These are phyloP conservation scores for Andrena trimmerana DNA, from an alignment of 2,888 invertebrate genomes.

Conservation along the genomic window DNA sequence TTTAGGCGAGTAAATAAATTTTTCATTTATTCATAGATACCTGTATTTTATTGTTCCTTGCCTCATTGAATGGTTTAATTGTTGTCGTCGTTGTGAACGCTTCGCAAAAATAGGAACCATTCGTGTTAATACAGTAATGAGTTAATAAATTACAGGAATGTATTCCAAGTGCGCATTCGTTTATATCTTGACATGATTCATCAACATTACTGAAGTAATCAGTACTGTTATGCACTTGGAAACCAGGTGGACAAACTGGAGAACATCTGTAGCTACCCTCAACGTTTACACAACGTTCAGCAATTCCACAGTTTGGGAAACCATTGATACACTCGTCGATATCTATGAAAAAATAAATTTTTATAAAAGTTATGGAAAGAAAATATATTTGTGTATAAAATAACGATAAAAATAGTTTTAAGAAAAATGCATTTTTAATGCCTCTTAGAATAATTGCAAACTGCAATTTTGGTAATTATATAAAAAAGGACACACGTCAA, in stretches of 20 bases:
- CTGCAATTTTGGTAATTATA: no score
- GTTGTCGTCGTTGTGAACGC: constrained; percentile 24
- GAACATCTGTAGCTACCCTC: constrained; percentile 74
- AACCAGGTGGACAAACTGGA: constrained; percentile 74
- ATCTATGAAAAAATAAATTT: constrained; percentile 54
- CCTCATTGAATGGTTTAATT: constrained; percentile 12
- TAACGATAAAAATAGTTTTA: no score
- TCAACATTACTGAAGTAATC: not conserved
- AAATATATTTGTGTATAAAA: no score
- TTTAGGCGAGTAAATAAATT: not conserved
- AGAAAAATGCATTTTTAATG: no score
- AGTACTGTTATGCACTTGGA: constrained; percentile 29
- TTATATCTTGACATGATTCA: constrained; percentile 87
- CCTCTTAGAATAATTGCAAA: no score
- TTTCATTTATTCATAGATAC: constrained; percentile 26
- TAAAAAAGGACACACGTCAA: no score
- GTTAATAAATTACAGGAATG: constrained; percentile 86
- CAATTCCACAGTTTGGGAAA: constrained; percentile 78
- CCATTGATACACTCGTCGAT: constrained; percentile 72
- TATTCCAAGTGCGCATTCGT: constrained; percentile 90
- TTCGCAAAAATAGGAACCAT: constrained; percentile 75
- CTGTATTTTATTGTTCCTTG: constrained; percentile 47
- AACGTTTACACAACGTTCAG: constrained; percentile 75
- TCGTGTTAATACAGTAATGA: constrained; percentile 75
- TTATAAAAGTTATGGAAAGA: not conserved